Evolutionary conservation across 2,113 vertebrate species (phyloP).

Genomic region (Grammomys dolichurus): DNA sequence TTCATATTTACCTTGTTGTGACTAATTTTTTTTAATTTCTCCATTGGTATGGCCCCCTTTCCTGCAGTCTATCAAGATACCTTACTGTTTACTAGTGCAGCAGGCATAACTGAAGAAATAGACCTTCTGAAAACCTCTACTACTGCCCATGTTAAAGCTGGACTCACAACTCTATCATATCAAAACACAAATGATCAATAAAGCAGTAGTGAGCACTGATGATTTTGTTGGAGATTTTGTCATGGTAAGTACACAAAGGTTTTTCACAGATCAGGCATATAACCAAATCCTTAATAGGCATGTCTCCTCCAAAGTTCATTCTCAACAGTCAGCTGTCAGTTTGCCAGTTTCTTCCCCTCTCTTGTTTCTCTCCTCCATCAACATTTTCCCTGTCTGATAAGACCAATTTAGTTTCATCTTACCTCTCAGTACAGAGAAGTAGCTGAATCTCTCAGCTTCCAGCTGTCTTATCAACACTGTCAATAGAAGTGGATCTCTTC

Average conservation of each 20-base stretch:
- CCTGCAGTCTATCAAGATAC: neutral
- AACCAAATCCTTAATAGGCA: slow-evolving; percentile 26
- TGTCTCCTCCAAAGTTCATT: slow-evolving; percentile 8
- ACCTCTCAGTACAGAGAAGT: slow-evolving; percentile 11
- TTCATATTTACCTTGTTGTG: neutral
- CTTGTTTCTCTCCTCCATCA: slow-evolving; percentile 15
- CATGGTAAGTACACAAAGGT: neutral
- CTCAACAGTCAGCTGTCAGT: neutral
- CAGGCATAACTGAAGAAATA: neutral
- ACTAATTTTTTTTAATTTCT: slow-evolving; percentile 10
- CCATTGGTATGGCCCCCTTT: neutral
- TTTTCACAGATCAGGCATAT: slow-evolving; percentile 21
- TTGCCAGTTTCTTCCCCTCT: slow-evolving; percentile 28
- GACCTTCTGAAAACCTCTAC: neutral
- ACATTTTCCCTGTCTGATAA: slow-evolving; percentile 16
- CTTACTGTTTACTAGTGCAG: neutral
- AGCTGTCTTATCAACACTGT: slow-evolving; percentile 41
- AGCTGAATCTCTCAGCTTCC: slow-evolving; percentile 25
- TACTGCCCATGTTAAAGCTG: neutral
- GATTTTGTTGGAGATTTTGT: slow-evolving; percentile 29
- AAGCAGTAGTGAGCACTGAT: neutral
- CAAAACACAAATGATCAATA: slow-evolving; percentile 34
- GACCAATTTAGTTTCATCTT: neutral
- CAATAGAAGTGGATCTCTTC: slow-evolving; percentile 15
- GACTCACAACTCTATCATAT: neutral